These are phyloP conservation scores for Heliconius ethilla DNA, from an alignment of 2,888 invertebrate genomes.

Conservation along the genomic window DNA sequence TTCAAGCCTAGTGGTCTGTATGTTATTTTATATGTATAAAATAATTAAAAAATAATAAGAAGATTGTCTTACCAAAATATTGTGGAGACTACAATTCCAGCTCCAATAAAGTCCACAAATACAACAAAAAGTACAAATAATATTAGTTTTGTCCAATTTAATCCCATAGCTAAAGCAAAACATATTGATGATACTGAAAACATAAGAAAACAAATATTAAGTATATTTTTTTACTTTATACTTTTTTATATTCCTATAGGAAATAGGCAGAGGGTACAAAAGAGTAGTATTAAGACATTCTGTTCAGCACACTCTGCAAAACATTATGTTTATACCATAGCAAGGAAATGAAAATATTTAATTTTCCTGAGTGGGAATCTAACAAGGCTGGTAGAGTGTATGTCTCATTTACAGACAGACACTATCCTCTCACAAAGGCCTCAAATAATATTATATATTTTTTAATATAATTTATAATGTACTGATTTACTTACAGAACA, in stretches of 20 bases:
- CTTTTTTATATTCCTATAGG: not conserved
- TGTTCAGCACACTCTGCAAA: not conserved
- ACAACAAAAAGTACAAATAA: constrained; percentile 95
- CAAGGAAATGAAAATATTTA: not conserved
- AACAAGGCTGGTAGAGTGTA: too few relatives aligned
- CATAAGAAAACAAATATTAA: constrained; percentile 15
- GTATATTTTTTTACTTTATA: not conserved
- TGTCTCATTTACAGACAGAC: not conserved
- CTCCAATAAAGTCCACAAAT: constrained; percentile 96
- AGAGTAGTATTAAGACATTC: not conserved
- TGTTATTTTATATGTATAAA: too few relatives aligned
- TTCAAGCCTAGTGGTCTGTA: too few relatives aligned
- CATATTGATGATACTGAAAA: constrained; percentile 93
- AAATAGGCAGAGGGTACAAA: not conserved
- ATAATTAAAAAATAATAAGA: too few relatives aligned
- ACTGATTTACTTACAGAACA: constrained; percentile 84
- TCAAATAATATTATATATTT: not conserved
- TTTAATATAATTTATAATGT: constrained; percentile 23
- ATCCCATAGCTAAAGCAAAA: constrained; percentile 89
- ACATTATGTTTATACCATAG: not conserved
- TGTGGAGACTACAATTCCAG: constrained; percentile 93
- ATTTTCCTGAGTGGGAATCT: not conserved
- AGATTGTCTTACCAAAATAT: constrained; percentile 88
- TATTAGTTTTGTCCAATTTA: constrained; percentile 86
- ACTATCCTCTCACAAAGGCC: not conserved